A percentile compares a stretch with the other conserved stretches of the same genome.
These are phyloP conservation scores for Zaprionus capensis DNA, from an alignment of 1,140 invertebrate species.

Conservation along the genomic window DNA sequence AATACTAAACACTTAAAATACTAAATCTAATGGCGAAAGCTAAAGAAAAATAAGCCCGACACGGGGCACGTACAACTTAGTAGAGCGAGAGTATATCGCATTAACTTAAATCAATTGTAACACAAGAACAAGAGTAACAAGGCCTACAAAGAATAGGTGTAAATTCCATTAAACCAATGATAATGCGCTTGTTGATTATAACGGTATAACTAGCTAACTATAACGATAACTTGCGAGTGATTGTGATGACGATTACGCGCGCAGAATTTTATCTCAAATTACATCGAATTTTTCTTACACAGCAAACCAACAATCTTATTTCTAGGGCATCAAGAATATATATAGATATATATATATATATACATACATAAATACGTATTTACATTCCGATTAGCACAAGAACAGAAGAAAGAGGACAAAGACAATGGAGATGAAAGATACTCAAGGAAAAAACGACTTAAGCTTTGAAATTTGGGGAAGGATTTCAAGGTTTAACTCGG, in stretches of 20 bases:
- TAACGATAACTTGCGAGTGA: constrained; percentile 41
- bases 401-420: constrained; percentile 2
- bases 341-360: constrained; percentile 28
- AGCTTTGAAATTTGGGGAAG: constrained; percentile 84
- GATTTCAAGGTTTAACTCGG: constrained; percentile 78
- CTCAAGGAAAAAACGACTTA: constrained; percentile 61
- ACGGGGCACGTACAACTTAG: constrained; percentile 44
- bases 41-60: constrained; percentile 23
- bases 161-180: constrained; percentile 25
- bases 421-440: constrained; percentile 20
- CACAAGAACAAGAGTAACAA: constrained; percentile 10
- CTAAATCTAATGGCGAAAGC: constrained; percentile 34
- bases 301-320: constrained; percentile 79
- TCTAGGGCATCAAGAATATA: constrained; percentile 63
- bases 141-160: constrained; percentile 23
- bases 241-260: constrained; percentile 43
- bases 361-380: constrained; percentile 29
- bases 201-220: constrained; percentile 37
- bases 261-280: constrained; percentile 69
- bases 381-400: constrained; percentile 5
- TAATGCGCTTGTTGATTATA: constrained; percentile 45
- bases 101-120: constrained; percentile 28
- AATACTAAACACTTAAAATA: constrained; percentile 36
- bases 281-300: constrained; percentile 80
- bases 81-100: constrained; percentile 41